Evolutionary conservation across 1,140 invertebrate genomes (phyloP), one percentile per base, ranked within the genome.

Genomic region (Caenorhabditis latens): DNA sequence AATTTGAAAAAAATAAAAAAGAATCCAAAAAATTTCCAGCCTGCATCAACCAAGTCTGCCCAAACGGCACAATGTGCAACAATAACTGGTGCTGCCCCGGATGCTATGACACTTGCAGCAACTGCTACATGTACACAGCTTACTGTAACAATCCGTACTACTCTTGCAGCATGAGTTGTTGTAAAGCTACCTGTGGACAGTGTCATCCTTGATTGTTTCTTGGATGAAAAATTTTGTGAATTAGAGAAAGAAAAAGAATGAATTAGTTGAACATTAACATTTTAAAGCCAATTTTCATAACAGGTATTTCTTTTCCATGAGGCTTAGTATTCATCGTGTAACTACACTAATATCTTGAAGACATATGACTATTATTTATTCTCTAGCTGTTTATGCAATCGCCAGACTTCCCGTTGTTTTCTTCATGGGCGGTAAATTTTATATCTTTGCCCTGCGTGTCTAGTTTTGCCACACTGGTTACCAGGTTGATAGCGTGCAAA

Each of bases 81-180:
- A 58, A 63, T 55, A 84, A 84, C 43, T 61, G 55, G 55, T 84
- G 83, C 21, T 84, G 83, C 32, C 83, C 83, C 1, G 83, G 83
- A 43, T 84, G 83, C 55, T 84, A 84, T 32, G 83, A 84, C 32
- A 84, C 83, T 9, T 84, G 83, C 24, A 40, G 40, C 9, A 63
- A 84, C 55, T 84, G 83, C 42, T 79, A 32, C 5, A 9, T 40
- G 58, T 84, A 84, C 24, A 84, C 83, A 1, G 83, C 55, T 0
- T 84, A 84, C 83, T 84, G 83, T 84, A 63, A 63, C 16, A 84
- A 84, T 19, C 83, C 83, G 55, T 84, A 84, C 21, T 84, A 84
- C 46, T 58, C 83, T 0, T 65, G 58, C 16, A 63, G 55, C 19
- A 84, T 84, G 83, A 84, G 83, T 21, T 84, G 83, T 13, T 84